Percentiles rank a stretch among this genome's conserved stretches.
Evolutionary conservation across 2,888 invertebrate genomes (phyloP).

Genomic region (Drepanosiphum platanoidis): DNA sequence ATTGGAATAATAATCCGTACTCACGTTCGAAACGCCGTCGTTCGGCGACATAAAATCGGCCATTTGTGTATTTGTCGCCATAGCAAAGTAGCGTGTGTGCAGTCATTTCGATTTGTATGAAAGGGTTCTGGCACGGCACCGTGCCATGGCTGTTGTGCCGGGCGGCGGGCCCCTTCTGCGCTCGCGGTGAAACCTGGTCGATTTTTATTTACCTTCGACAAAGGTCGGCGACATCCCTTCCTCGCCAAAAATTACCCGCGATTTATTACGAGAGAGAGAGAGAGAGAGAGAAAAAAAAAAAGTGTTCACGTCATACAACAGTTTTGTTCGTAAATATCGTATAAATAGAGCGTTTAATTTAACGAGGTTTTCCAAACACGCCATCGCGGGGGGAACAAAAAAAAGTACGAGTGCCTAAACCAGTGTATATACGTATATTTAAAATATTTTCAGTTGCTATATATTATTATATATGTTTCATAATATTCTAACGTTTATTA

Average conservation of each 20-base stretch:
- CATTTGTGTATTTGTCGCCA: constrained; percentile 58
- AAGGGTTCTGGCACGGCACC: constrained; percentile 48
- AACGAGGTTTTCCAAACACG: neutral
- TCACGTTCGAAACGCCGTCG: constrained; percentile 27
- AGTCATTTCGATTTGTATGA: constrained; percentile 52
- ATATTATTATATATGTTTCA: too few species aligned
- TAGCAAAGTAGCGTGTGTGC: constrained; percentile 55
- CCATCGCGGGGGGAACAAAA: neutral
- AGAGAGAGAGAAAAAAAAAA: neutral
- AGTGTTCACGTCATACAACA: neutral
- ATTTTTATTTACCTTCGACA: constrained; percentile 32
- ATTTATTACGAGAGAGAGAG: constrained; percentile 1
- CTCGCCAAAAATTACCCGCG: constrained; percentile 5
- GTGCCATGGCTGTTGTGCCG: constrained; percentile 20
- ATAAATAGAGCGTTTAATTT: neutral
- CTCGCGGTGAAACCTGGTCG: constrained; percentile 27
- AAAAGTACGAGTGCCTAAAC: too few species aligned
- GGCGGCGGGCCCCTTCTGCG: constrained; percentile 4
- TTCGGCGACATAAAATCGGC: constrained; percentile 41
- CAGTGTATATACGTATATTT: too few species aligned
- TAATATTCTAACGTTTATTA: too few species aligned
- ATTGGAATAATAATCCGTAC: constrained; percentile 1
- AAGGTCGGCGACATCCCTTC: constrained; percentile 31
- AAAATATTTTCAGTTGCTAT: too few species aligned
- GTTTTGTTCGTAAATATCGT: neutral